Base-by-base conservation (phyloP, 2,888 invertebrate species). In the Thecophora atra region DNA sequence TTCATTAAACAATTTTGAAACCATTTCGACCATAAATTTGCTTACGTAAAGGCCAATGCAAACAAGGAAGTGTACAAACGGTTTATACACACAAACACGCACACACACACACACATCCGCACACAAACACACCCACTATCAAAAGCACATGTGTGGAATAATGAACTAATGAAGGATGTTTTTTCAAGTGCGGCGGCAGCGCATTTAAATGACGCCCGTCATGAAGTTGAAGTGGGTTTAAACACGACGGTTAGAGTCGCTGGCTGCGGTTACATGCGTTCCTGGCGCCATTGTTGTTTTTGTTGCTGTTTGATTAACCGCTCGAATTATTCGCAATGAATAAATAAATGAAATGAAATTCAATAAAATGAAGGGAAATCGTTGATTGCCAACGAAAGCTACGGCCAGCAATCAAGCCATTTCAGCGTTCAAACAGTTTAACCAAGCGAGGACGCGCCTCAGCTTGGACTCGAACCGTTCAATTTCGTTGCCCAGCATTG, bases 281-380 rank as follows among this genome's bases (percentile, higher is more conserved):
- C 67, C 21, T 11, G 37, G 21, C 54, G 47, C 47, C 42, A 26
- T 67, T 68, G 26, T 44, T 56, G 21, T 66, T 28, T 8, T 17
- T 67, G 37, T 17, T 67, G 68, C 47, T 21, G 69, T 60, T 69
- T 69, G 69, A 69, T 69, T 60, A 69, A 60, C 47, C 69, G 69
- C 69, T 60, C 51, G 60, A 60, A 62, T 60, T 69, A 69, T 69
- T 69, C 21, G n/a, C 60, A 60, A 44, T 69, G 47, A 60, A 60
- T 69, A 47, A 69, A 60, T 60, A 69, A 51, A 42, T 28, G 37
- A 58, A 60, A 60, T 60, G 30, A 69, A 44, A 69, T 69, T 60
- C 19, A n/a, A 28, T 60, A 60, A 37, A 60, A 56, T 67, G 7
- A 19, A 26, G 37, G 11, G 44, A 58, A 60, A 60, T 68, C 42